Evolutionary conservation across 2,113 vertebrate species (phyloP), one percentile per base, ranked within the genome.

Genomic region (Spea bombifrons): DNA sequence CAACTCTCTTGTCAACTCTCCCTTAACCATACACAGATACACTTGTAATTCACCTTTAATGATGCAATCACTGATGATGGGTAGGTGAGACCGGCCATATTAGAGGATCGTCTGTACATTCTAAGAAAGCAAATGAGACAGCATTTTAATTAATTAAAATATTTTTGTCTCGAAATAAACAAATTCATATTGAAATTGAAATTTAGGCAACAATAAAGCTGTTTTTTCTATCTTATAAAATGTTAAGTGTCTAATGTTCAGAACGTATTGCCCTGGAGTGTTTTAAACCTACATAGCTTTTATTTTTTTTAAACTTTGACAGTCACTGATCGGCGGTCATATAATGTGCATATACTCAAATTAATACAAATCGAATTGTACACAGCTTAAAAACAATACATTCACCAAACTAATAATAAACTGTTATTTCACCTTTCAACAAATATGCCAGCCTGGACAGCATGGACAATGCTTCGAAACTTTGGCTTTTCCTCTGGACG

Each of bases 371-470:
- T 8, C 2, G 1, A 55, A 8, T 55, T 15, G 10, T 30, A 30
- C 2, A 30, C 30, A 30, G 30, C 30, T 30, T 30, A 67, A 3
- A 55, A 55, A 15, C 46, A 15, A n/a, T 3, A 30, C 30, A 30
- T 30, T 30, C 30, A 30, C 30, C 30, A 30, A 1, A 30, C 30
- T 30, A 66, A 9, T 5, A 66, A 44, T 5, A 66, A 3, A 66
- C 45, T 7, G 10, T 68, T 2, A 13, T 4, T 44, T 79, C 86
- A 96, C 95, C 95, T 93, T 86, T 96, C 95, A 48, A 99, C 97
- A 89, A 99, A 99, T 88, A 99, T 99, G 17, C 97, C 97, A 75
- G 97, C 97, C 83, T 99, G 97, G 63, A 99, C 97, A 44, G 96
- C 97, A 0, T 99, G 97, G 5, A 99, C 97, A 47, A 99, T 99